A percentile compares a stretch with the other conserved stretches of the same genome.
Evolutionary conservation across 37 sponge, comb jelly and placozoan species (phyloP).

Genomic region (Ianthella basta): DNA sequence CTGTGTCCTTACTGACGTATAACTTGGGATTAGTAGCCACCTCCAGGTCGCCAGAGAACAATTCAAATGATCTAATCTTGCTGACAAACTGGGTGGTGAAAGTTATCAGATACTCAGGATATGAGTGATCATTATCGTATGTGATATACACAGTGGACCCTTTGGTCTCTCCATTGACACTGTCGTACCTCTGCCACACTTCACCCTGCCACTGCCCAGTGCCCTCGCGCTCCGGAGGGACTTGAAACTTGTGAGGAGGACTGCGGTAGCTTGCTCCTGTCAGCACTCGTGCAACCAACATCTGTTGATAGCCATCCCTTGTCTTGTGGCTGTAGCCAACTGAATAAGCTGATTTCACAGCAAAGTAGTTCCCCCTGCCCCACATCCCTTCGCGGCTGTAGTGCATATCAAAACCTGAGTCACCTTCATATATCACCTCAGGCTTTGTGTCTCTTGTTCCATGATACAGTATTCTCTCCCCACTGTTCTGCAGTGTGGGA

Average conservation of each 20-base stretch:
- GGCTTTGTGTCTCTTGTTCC: slow-evolving; percentile 55
- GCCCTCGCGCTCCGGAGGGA: neutral
- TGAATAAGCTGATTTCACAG: slow-evolving; percentile 61
- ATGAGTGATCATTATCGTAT: slow-evolving; percentile 66
- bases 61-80: too few species aligned
- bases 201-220: neutral
- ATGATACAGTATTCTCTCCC: slow-evolving; percentile 54
- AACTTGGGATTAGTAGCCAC: too few species aligned
- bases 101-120: slow-evolving; percentile 66
- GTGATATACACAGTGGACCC: slow-evolving; percentile 67
- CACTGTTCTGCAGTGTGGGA: neutral
- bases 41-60: too few species aligned
- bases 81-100: too few species aligned
- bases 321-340: slow-evolving; percentile 42
- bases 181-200: slow-evolving; percentile 45
- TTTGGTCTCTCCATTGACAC: slow-evolving; percentile 48
- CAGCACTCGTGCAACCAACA: slow-evolving; percentile 63
- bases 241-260: neutral
- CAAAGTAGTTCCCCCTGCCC: slow-evolving; percentile 77
- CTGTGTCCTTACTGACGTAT: too few species aligned
- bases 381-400: slow-evolving; percentile 54
- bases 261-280: slow-evolving; percentile 39
- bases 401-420: slow-evolving; percentile 63
- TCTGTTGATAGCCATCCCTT: slow-evolving; percentile 9
- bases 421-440: slow-evolving; percentile 53